Percentiles rank a stretch among this genome's conserved stretches.
Conservation (phyloP, 2,888 invertebrate genomes). For the Drosophila maculinotata region DNA sequence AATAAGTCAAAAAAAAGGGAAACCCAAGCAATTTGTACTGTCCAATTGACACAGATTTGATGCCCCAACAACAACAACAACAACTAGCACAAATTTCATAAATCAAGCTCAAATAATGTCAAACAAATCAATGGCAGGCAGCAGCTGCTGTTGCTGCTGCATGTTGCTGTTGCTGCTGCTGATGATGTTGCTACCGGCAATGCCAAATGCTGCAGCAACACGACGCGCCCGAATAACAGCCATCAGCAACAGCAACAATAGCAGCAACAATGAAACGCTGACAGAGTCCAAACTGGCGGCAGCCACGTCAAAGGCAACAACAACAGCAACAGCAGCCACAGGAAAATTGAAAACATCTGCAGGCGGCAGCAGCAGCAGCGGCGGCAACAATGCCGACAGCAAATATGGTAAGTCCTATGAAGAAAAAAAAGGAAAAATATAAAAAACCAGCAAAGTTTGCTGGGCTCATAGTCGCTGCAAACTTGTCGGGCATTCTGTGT, state of each 20-base stretch:
- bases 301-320: slow-evolving; percentile 22
- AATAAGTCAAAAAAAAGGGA: slow-evolving; percentile 2
- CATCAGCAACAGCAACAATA: slow-evolving; percentile 24
- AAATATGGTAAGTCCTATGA: slow-evolving; percentile 77
- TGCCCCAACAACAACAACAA: slow-evolving; percentile 33
- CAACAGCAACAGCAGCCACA: slow-evolving; percentile 11
- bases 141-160: slow-evolving; percentile 46
- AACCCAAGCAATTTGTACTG: slow-evolving; percentile 21
- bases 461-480: slow-evolving; percentile 7
- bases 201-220: slow-evolving; percentile 50
- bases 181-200: slow-evolving; percentile 55
- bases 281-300: slow-evolving; percentile 39
- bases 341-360: slow-evolving; percentile 65
- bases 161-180: slow-evolving; percentile 48
- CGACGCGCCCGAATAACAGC: slow-evolving; percentile 36
- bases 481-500: slow-evolving; percentile 45
- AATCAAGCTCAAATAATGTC: slow-evolving; percentile 73
- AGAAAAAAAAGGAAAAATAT: slow-evolving; percentile 12
- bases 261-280: slow-evolving; percentile 39
- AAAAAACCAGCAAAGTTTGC: slow-evolving; percentile 3
- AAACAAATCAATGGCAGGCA: slow-evolving; percentile 69
- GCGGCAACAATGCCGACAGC: slow-evolving; percentile 58
- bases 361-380: slow-evolving; percentile 8
- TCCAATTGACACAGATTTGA: slow-evolving; percentile 52
- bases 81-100: slow-evolving; percentile 53